A percentile compares a stretch with the other conserved stretches of the same genome.
phyloP scores from a whole-genome alignment of 2,888 invertebrate species.

The Caenorhabditis auriculariae region DNA sequence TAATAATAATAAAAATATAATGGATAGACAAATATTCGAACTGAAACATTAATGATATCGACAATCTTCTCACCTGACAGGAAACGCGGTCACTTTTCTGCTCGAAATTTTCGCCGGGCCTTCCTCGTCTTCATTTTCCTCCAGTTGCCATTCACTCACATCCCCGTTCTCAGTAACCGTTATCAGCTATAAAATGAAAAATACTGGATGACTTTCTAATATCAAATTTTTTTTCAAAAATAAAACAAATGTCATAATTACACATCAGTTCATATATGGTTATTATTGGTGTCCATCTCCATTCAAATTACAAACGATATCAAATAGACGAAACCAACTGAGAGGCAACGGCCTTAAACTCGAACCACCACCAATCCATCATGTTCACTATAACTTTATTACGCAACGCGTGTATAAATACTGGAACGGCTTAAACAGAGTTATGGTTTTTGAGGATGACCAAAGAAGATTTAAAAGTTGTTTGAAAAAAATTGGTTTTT shows the following conservation, averaged over 20 bases:
- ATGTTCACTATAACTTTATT: too few relatives aligned
- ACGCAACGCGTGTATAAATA: too few relatives aligned
- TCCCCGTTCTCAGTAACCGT: constrained; percentile 29
- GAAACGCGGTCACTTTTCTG: constrained; percentile 23
- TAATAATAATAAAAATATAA: not conserved
- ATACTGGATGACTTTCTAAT: not conserved
- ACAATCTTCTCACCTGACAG: constrained; percentile 18
- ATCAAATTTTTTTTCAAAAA: not conserved
- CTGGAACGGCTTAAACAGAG: too few relatives aligned
- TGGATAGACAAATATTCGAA: not conserved
- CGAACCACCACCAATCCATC: too few relatives aligned
- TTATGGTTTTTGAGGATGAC: too few relatives aligned
- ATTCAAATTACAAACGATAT: too few relatives aligned
- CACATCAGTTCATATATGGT: too few relatives aligned
- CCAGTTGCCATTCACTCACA: constrained; percentile 1
- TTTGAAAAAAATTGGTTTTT: too few relatives aligned
- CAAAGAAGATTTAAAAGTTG: too few relatives aligned
- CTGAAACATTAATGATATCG: not conserved
- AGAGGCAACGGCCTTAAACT: too few relatives aligned
- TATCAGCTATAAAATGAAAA: constrained; percentile 18
- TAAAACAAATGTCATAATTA: not conserved
- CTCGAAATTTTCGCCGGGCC: constrained; percentile 9
- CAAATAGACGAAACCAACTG: too few relatives aligned
- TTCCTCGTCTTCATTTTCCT: not conserved
- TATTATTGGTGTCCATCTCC: too few relatives aligned